Evolutionary conservation across 2,113 vertebrate genomes (phyloP).

Genomic region (Pomatostomus ruficeps): DNA sequence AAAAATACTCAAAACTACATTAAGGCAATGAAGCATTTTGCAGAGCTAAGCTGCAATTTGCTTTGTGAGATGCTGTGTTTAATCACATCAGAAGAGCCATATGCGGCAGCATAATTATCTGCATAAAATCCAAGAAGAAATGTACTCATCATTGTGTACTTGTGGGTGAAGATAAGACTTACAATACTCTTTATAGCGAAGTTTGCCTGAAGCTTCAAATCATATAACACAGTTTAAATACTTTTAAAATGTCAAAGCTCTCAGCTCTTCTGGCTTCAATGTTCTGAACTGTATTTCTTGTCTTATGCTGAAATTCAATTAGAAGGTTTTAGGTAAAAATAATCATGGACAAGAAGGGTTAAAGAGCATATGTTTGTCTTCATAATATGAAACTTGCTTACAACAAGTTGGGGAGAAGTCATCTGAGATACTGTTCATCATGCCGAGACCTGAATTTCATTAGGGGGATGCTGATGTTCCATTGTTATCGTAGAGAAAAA

Average conservation of each 20-base stretch:
- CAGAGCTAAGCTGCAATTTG: background rate
- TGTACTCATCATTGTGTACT: background rate
- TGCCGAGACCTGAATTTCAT: background rate
- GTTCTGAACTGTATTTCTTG: background rate
- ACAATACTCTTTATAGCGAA: background rate
- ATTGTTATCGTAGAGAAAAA: background rate
- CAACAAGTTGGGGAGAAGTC: background rate
- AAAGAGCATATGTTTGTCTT: background rate
- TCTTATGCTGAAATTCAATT: background rate
- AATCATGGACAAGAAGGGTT: background rate
- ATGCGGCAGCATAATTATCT: background rate
- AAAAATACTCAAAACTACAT: background rate
- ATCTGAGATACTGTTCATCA: background rate
- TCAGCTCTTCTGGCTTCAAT: background rate
- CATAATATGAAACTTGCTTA: background rate
- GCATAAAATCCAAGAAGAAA: slow-evolving; percentile 9
- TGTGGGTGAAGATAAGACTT: background rate
- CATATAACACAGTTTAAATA: background rate
- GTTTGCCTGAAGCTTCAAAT: background rate
- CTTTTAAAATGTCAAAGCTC: background rate
- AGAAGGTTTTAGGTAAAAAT: background rate
- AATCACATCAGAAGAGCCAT: background rate
- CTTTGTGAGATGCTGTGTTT: background rate
- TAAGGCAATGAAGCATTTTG: background rate
- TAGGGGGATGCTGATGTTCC: background rate